Evolutionary conservation across 2,113 vertebrate genomes (phyloP).

Genomic region (Rhinopomastus cyanomelas): DNA sequence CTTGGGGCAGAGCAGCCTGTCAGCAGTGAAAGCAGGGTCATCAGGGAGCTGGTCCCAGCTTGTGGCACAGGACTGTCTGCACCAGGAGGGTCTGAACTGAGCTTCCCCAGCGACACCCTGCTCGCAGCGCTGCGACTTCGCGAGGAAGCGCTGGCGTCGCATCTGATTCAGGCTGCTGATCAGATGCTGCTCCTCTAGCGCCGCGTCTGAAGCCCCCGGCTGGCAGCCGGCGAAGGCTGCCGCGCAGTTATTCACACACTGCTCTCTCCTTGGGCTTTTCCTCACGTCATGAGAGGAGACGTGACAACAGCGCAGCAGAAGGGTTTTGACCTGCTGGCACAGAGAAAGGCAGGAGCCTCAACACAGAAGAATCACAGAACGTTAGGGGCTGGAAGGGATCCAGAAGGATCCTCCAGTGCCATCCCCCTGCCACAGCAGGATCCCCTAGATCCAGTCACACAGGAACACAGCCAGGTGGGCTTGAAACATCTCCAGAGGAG

Average conservation of each 20-base stretch:
- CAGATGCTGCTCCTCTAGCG: background rate
- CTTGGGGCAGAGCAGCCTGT: background rate
- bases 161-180: background rate
- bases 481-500: too few species aligned
- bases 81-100: background rate
- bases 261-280: conserved; percentile 46
- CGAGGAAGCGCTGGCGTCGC: background rate
- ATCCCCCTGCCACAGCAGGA: too few species aligned
- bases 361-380: background rate
- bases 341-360: background rate
- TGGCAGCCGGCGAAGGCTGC: background rate
- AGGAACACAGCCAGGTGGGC: too few species aligned
- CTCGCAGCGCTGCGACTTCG: background rate
- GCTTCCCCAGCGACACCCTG: background rate
- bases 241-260: conserved; percentile 45
- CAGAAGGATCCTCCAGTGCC: too few species aligned
- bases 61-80: background rate
- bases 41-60: background rate
- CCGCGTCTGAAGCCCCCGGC: conserved; percentile 27
- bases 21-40: background rate
- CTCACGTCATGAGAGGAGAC: conserved; percentile 34
- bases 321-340: background rate
- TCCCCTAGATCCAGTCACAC: too few species aligned
- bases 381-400: too few species aligned
- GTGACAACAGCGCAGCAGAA: background rate